Percentiles rank a stretch among this genome's conserved stretches.
These are phyloP conservation scores for Heptranchias perlo DNA, from an alignment of 2,113 vertebrate genomes.

Conservation along the genomic window DNA sequence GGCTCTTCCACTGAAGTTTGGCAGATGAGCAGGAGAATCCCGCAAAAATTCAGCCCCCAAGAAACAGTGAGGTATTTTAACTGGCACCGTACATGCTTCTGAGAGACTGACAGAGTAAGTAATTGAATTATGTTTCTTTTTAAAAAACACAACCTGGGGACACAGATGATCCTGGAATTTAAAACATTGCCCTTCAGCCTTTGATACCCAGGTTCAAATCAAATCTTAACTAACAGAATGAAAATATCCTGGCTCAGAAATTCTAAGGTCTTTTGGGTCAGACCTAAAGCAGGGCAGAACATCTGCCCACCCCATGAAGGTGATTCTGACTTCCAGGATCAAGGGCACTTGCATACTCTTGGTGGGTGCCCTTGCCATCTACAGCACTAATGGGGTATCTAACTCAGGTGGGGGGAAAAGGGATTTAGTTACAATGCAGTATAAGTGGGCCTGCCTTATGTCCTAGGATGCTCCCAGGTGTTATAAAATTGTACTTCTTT, in stretches of 20 bases:
- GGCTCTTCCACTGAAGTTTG: too few species aligned
- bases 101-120: not conserved
- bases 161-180: not conserved
- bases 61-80: not conserved
- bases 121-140: not conserved
- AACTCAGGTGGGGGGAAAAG: not conserved
- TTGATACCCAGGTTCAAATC: not conserved
- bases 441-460: not conserved
- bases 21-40: not conserved
- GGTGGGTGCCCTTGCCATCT: not conserved
- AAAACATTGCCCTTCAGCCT: not conserved
- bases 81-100: not conserved
- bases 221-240: not conserved
- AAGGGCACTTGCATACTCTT: not conserved
- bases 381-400: not conserved
- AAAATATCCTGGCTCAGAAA: not conserved
- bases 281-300: not conserved
- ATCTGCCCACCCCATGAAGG: not conserved
- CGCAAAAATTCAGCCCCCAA: not conserved
- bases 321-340: not conserved
- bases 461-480: not conserved
- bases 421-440: not conserved
- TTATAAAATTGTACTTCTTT: not conserved
- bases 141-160: not conserved
- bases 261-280: not conserved